phyloP scores from a whole-genome alignment of 2,113 vertebrate species.

The Illadopsis cleaveri region DNA sequence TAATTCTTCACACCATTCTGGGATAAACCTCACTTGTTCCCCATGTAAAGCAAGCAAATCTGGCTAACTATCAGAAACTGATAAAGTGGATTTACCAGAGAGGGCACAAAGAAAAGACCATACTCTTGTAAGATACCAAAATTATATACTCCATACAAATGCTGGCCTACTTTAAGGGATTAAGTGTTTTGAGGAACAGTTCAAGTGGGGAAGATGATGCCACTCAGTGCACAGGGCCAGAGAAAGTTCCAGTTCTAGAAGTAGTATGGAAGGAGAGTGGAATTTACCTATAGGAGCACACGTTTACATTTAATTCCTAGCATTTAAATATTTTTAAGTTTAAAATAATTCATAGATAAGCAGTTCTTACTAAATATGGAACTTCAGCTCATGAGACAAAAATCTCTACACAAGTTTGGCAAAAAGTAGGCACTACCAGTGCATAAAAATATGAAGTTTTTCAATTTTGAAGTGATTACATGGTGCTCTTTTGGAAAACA shows the following conservation, averaged over 20 bases:
- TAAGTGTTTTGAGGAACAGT: background rate
- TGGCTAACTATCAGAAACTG: background rate
- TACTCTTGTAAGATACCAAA: background rate
- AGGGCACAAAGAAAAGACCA: background rate
- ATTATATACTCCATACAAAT: background rate
- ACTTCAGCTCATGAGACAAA: background rate
- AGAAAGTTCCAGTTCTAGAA: background rate
- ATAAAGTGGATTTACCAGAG: background rate
- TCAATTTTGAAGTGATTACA: background rate
- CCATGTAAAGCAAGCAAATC: background rate
- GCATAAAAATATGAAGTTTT: background rate
- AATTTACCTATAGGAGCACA: background rate
- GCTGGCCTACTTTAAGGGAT: background rate
- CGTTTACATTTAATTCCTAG: background rate
- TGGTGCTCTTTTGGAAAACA: background rate
- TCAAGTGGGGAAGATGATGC: background rate
- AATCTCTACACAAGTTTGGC: background rate
- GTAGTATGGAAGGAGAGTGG: background rate
- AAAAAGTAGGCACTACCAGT: background rate
- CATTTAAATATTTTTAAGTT: background rate
- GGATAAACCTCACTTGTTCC: background rate
- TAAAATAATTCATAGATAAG: background rate
- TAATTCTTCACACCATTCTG: background rate
- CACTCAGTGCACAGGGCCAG: background rate
- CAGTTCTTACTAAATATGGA: background rate